These are phyloP conservation scores for Ochropacha duplaris DNA, from an alignment of 2,888 invertebrate species.

Conservation along the genomic window DNA sequence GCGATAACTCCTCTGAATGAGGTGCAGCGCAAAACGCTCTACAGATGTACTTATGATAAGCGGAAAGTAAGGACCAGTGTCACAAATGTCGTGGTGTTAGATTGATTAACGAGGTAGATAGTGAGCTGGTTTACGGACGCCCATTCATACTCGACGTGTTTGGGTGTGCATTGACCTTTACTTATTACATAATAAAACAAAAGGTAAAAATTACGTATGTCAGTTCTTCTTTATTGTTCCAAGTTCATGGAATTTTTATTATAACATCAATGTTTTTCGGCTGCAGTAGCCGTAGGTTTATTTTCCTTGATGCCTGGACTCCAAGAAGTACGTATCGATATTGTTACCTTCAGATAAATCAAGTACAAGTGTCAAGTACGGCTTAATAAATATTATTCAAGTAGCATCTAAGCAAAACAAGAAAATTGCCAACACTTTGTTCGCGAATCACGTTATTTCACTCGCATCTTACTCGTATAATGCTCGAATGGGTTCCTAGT, in stretches of 20 bases:
- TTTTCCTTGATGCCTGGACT: neutral
- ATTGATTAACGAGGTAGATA: conserved; percentile 65
- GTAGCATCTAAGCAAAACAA: neutral
- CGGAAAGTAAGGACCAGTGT: conserved; percentile 43
- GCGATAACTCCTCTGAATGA: conserved; percentile 32
- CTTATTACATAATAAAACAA: neutral
- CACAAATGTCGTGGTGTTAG: conserved; percentile 48
- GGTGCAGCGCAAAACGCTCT: conserved; percentile 52
- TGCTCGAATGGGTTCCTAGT: conserved; percentile 6
- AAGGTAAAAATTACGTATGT: neutral
- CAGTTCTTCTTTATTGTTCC: neutral
- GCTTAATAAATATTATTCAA: neutral
- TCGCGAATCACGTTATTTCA: conserved; percentile 9
- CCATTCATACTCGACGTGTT: conserved; percentile 58
- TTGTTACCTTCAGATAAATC: too few relatives aligned
- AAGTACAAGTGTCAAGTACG: too few relatives aligned
- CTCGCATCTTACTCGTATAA: conserved; percentile 6
- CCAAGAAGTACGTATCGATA: too few relatives aligned
- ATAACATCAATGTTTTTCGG: too few relatives aligned
- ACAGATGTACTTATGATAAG: conserved; percentile 58
- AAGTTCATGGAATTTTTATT: neutral
- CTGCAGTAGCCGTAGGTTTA: too few relatives aligned
- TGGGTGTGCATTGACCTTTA: conserved; percentile 31
- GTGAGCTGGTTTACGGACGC: conserved; percentile 35
- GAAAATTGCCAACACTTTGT: conserved; percentile 1